phyloP scores from a whole-genome alignment of 2,113 vertebrate species.

The Galemys pyrenaicus region DNA sequence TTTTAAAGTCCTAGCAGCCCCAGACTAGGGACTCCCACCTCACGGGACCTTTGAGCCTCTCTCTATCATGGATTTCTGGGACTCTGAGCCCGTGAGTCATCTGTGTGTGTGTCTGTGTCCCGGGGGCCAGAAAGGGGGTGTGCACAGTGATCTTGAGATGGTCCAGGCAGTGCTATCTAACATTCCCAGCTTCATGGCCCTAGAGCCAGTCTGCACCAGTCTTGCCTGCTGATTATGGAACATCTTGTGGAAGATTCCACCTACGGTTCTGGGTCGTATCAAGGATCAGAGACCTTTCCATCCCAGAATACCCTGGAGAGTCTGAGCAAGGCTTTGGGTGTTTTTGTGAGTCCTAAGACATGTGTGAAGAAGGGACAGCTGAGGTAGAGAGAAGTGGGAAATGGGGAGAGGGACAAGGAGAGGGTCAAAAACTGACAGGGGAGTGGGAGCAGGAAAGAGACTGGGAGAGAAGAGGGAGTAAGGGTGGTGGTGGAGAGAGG shows the following conservation, averaged over 20 bases:
- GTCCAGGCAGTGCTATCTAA: background rate
- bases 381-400: background rate
- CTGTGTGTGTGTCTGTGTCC: conserved; percentile 63
- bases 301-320: background rate
- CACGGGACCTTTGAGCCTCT: background rate
- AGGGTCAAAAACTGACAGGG: background rate
- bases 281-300: background rate
- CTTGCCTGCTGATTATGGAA: background rate
- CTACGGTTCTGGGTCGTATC: background rate
- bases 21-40: background rate
- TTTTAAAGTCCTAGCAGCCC: background rate
- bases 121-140: background rate
- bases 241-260: background rate
- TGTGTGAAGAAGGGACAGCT: background rate
- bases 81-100: background rate
- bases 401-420: background rate
- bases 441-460: background rate
- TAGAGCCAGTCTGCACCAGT: background rate
- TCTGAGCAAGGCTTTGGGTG: background rate
- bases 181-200: background rate
- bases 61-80: background rate
- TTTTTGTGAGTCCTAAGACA: background rate
- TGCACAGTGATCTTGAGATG: background rate
- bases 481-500: background rate
- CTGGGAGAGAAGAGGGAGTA: no score